Evolutionary conservation across 2,797 vertebrate genomes (phyloP).

Genomic region (Manis crassicaudata): DNA sequence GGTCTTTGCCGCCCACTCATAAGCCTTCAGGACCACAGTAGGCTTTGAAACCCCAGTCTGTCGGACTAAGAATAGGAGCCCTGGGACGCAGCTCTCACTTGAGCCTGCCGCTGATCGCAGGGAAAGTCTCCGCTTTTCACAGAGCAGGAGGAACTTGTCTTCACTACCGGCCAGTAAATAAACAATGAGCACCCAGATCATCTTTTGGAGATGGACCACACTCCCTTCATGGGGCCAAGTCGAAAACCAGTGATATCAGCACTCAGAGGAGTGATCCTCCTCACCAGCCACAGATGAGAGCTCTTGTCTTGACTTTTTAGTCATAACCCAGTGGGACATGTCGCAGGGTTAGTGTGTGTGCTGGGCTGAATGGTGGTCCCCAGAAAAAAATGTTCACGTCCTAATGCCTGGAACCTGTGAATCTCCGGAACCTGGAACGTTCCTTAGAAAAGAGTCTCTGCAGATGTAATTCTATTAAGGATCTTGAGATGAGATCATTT

Average conservation of each 20-base stretch:
- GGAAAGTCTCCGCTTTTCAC: background rate
- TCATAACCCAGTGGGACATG: background rate
- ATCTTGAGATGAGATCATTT: background rate
- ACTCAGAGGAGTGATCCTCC: background rate
- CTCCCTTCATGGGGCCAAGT: background rate
- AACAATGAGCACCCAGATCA: background rate
- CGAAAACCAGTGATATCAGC: background rate
- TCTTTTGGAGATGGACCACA: background rate
- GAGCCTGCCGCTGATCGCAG: background rate
- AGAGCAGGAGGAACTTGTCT: background rate
- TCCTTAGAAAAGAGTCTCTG: background rate
- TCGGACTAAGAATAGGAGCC: background rate
- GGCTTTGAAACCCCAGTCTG: background rate
- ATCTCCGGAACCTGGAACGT: too few species aligned
- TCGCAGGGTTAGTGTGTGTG: background rate
- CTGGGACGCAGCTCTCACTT: background rate
- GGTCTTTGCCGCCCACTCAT: background rate
- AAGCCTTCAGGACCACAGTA: background rate
- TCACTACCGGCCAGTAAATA: background rate
- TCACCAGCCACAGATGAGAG: background rate
- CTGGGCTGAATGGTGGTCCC: background rate
- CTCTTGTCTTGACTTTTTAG: background rate
- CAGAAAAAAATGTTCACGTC: background rate
- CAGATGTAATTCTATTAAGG: background rate
- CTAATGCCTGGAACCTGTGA: background rate